Conservation (phyloP, 2,888 invertebrate species). For the Cerastis leucographa region DNA sequence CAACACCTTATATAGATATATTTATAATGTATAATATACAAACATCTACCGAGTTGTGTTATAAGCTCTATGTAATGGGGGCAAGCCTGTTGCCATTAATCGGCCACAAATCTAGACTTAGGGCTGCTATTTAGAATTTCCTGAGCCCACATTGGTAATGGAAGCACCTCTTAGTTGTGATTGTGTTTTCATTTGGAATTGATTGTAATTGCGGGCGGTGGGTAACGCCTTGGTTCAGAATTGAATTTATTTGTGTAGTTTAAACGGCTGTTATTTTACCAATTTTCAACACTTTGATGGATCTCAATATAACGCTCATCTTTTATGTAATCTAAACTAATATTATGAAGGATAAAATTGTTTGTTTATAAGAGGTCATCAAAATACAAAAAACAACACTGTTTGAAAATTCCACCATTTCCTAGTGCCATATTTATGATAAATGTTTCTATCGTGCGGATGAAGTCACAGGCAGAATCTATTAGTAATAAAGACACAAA, state of each 20-base stretch:
- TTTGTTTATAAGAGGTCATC: not conserved
- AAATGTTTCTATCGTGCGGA: not conserved
- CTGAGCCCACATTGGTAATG: slow-evolving; percentile 13
- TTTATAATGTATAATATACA: no score
- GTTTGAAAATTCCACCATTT: not conserved
- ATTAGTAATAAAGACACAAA: not conserved
- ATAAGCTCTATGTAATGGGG: not conserved
- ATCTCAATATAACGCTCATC: not conserved
- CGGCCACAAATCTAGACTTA: slow-evolving; percentile 13
- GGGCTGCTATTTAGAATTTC: slow-evolving; percentile 2
- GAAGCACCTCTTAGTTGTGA: not conserved
- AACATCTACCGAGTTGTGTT: not conserved
- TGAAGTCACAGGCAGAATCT: not conserved
- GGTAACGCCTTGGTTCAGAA: not conserved
- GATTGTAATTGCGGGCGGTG: not conserved
- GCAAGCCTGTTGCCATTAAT: slow-evolving; percentile 8
- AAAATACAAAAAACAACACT: not conserved
- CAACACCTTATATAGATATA: no score
- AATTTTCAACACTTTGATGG: not conserved
- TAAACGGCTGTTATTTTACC: not conserved
- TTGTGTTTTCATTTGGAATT: slow-evolving; percentile 11
- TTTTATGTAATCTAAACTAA: not conserved
- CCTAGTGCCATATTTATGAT: not conserved
- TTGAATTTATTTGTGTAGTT: not conserved
- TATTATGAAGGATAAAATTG: not conserved